phyloP scores from a whole-genome alignment of 1,140 invertebrate genomes.

The Dufourea novaeangliae region DNA sequence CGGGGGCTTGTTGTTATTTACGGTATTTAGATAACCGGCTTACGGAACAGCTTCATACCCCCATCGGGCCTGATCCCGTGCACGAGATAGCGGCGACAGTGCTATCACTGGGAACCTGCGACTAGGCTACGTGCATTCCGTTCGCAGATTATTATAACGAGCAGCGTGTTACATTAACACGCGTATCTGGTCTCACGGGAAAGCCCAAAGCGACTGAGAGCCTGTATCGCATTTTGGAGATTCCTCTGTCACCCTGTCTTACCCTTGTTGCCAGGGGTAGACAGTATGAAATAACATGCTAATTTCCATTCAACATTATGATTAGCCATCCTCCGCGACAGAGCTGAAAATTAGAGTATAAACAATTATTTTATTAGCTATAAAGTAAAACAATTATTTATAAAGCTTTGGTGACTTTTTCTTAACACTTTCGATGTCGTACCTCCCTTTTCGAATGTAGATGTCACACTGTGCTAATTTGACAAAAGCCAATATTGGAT shows the following conservation, averaged over 20 bases:
- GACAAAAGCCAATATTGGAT: not conserved
- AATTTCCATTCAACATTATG: not conserved
- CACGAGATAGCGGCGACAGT: slow-evolving; percentile 69
- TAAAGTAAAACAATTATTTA: too few relatives aligned
- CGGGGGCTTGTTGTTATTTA: slow-evolving; percentile 79
- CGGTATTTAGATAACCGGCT: slow-evolving; percentile 81
- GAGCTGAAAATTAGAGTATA: too few relatives aligned
- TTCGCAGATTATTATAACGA: slow-evolving; percentile 75
- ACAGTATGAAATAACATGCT: not conserved
- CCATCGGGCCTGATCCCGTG: slow-evolving; percentile 76
- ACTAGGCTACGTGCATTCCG: slow-evolving; percentile 61
- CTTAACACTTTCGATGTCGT: too few relatives aligned
- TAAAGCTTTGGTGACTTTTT: too few relatives aligned
- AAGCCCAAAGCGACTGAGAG: slow-evolving; percentile 21
- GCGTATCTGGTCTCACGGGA: slow-evolving; percentile 65
- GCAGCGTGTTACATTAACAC: slow-evolving; percentile 71
- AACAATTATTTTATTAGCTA: too few relatives aligned
- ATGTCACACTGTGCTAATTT: not conserved
- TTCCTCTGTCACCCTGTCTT: not conserved
- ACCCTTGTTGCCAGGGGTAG: not conserved
- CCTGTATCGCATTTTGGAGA: slow-evolving; percentile 16
- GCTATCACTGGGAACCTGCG: slow-evolving; percentile 69
- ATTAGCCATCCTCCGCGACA: not conserved
- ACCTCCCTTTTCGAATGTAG: too few relatives aligned
- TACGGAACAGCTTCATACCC: slow-evolving; percentile 76